Conservation (phyloP, 2,113 vertebrate genomes). For the Zosterops lateralis region DNA sequence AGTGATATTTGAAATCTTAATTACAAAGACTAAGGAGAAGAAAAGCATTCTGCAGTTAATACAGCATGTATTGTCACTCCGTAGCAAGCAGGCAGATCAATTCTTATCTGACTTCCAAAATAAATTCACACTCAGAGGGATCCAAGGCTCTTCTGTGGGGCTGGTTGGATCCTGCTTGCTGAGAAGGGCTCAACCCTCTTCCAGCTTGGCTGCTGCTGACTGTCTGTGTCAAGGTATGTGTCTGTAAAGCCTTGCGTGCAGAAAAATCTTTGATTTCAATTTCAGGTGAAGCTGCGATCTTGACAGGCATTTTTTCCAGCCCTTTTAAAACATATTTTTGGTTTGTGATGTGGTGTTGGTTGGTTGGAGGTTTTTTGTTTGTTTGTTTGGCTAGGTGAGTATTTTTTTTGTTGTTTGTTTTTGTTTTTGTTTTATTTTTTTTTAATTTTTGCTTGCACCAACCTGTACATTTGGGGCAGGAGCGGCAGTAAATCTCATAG, state of each 20-base stretch:
- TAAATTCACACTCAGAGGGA: background rate
- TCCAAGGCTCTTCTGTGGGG: background rate
- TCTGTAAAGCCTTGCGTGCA: background rate
- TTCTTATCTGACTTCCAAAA: background rate
- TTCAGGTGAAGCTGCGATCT: background rate
- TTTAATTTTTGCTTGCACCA: background rate
- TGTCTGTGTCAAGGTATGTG: fast-evolving
- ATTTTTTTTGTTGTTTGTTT: no score
- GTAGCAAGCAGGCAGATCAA: background rate
- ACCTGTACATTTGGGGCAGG: background rate
- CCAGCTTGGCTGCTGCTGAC: background rate
- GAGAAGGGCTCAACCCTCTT: background rate
- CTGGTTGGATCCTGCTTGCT: background rate
- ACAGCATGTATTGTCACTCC: background rate
- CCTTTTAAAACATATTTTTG: background rate
- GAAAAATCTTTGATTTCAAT: background rate
- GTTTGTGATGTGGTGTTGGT: background rate
- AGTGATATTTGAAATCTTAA: background rate
- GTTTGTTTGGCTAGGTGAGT: background rate
- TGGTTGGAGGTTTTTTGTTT: background rate
- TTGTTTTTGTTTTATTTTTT: background rate
- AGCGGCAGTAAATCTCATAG: background rate
- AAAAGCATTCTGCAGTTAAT: background rate
- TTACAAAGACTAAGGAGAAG: background rate
- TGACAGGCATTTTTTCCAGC: background rate